These are phyloP conservation scores for Trichacis sp. DNA, from an alignment of 2,888 invertebrate species.

Conservation along the genomic window DNA sequence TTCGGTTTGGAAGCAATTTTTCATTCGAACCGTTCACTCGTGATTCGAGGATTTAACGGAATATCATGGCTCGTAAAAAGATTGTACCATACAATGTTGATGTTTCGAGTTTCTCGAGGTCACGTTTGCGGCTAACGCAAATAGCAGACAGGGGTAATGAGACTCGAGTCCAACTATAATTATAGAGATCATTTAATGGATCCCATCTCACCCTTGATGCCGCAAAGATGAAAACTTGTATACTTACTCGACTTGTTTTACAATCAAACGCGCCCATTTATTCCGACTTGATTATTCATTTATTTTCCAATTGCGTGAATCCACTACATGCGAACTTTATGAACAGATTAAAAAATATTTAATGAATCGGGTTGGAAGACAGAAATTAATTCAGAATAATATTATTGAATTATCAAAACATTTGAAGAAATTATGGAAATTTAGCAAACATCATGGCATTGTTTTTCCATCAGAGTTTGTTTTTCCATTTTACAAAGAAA, in stretches of 20 bases:
- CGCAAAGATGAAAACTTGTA: conserved; percentile 21
- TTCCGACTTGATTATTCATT: background rate
- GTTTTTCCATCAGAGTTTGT: too few species aligned
- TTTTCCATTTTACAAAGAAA: too few species aligned
- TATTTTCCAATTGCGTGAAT: background rate
- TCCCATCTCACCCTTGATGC: conserved; percentile 49
- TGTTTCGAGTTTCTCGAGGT: conserved; percentile 42
- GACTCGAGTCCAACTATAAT: conserved; percentile 59
- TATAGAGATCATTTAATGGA: conserved; percentile 63
- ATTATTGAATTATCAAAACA: too few species aligned
- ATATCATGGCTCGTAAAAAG: background rate
- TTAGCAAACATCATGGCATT: too few species aligned
- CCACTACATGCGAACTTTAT: too few species aligned
- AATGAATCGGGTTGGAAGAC: too few species aligned
- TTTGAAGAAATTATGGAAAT: too few species aligned
- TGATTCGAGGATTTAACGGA: background rate
- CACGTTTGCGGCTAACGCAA: conserved; percentile 36
- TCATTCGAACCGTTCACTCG: background rate
- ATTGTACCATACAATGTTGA: conserved; percentile 17
- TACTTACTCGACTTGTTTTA: background rate
- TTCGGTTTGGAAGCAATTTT: background rate
- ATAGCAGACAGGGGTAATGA: conserved; percentile 48
- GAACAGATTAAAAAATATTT: too few species aligned
- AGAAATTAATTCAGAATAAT: too few species aligned
- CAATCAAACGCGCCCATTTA: background rate